phyloP scores from a whole-genome alignment of 2,888 invertebrate species.

The Nomada goodeniana region DNA sequence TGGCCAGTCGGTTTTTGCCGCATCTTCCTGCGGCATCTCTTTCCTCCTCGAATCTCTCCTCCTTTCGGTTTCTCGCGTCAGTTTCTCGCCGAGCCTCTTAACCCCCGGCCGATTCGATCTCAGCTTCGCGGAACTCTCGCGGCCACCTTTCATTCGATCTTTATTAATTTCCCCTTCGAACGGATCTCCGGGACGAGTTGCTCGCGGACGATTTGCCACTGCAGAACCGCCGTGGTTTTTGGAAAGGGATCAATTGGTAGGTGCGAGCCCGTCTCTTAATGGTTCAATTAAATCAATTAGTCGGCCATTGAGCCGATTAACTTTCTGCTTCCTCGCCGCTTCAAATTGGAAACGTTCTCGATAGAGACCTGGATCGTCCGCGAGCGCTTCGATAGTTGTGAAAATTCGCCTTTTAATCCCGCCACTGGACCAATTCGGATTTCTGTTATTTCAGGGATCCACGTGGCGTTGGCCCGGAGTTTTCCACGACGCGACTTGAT shows the following conservation, averaged over 20 bases:
- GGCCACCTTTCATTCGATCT: slow-evolving; percentile 12
- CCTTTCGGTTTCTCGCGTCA: slow-evolving; percentile 43
- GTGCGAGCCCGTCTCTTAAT: slow-evolving; percentile 8
- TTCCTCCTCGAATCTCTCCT: slow-evolving; percentile 33
- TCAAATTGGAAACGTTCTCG: too few species aligned
- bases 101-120: slow-evolving; percentile 34
- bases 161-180: neutral
- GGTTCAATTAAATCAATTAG: slow-evolving; percentile 51
- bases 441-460: neutral
- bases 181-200: too few species aligned
- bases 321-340: neutral
- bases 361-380: neutral
- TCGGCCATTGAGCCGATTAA: slow-evolving; percentile 25
- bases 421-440: too few species aligned
- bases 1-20: slow-evolving; percentile 48
- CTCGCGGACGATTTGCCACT: too few species aligned
- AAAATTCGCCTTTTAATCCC: neutral
- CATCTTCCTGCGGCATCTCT: slow-evolving; percentile 37
- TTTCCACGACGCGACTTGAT: slow-evolving; percentile 46
- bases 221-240: neutral
- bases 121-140: slow-evolving; percentile 37
- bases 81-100: slow-evolving; percentile 24
- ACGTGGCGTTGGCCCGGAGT: slow-evolving; percentile 6
- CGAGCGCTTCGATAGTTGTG: neutral
- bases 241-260: slow-evolving; percentile 10